Conservation (phyloP, 1,140 invertebrate genomes). For the Nasonia vitripennis region DNA sequence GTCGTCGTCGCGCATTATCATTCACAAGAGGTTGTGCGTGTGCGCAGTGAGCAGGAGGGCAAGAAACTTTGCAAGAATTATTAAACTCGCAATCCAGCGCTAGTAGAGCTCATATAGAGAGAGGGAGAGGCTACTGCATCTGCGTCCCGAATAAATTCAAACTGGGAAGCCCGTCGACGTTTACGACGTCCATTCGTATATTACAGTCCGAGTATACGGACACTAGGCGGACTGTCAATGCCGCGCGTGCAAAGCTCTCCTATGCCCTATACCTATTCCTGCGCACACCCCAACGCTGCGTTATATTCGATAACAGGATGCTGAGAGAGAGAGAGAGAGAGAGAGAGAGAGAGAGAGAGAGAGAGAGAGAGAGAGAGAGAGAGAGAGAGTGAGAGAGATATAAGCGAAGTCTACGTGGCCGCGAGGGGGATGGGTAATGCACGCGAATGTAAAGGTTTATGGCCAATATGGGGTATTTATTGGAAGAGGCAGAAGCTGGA, state of each 20-base stretch:
- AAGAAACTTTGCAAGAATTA: background rate
- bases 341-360: background rate
- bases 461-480: conserved; percentile 73
- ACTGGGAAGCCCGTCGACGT: conserved; percentile 22
- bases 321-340: background rate
- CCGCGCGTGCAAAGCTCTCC: background rate
- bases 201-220: background rate
- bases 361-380: background rate
- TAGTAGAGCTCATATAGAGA: too few species aligned
- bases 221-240: conserved; percentile 28
- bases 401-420: background rate
- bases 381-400: background rate
- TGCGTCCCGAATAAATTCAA: conserved; percentile 6
- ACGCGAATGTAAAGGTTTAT: conserved; percentile 72
- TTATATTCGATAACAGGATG: conserved; percentile 29
- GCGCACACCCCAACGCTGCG: background rate
- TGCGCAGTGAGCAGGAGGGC: too few species aligned
- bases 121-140: background rate
- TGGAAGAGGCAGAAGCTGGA: conserved; percentile 63
- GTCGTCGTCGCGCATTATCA: background rate
- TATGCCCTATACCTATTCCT: background rate
- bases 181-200: conserved; percentile 26
- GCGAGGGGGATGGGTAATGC: conserved; percentile 67
- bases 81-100: background rate
- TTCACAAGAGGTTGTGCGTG: background rate